Percentiles rank a stretch among this genome's conserved stretches.
Conservation (phyloP, 2,113 vertebrate species). For the Aptenodytes forsteri region DNA sequence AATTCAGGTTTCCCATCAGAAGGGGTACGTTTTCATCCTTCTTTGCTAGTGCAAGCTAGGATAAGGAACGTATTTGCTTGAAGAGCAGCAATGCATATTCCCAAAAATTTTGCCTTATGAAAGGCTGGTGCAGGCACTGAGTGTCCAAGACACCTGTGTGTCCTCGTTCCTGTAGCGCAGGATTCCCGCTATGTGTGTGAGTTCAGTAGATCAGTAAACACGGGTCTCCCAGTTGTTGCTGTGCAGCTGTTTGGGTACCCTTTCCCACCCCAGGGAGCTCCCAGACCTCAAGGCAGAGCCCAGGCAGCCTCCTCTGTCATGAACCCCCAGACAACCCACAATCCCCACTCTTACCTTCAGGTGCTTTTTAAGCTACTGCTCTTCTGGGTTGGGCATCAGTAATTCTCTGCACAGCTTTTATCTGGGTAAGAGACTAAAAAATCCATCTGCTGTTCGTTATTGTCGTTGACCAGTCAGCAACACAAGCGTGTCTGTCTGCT, state of each 20-base stretch:
- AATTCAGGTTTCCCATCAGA: neutral
- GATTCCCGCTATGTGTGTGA: accelerated
- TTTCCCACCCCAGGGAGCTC: neutral
- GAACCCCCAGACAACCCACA: neutral
- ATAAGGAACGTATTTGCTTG: neutral
- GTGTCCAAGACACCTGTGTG: neutral
- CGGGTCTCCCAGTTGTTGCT: neutral
- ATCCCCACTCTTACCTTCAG: too few species aligned
- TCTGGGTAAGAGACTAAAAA: neutral
- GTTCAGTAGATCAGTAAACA: neutral
- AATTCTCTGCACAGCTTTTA: neutral
- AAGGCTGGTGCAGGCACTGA: neutral
- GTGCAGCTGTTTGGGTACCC: neutral
- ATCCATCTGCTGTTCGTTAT: neutral
- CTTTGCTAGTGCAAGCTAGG: neutral
- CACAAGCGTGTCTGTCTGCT: neutral
- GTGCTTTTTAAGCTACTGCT: neutral
- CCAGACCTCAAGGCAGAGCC: neutral
- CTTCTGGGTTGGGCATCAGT: neutral
- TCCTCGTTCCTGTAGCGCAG: accelerated
- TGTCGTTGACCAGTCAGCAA: neutral
- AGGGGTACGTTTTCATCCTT: neutral
- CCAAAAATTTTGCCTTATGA: neutral
- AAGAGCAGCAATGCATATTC: neutral
- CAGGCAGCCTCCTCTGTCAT: neutral